A percentile compares a stretch with the other conserved stretches of the same genome.
phyloP scores from a whole-genome alignment of 2,797 vertebrate genomes.

The Numenius phaeopus region DNA sequence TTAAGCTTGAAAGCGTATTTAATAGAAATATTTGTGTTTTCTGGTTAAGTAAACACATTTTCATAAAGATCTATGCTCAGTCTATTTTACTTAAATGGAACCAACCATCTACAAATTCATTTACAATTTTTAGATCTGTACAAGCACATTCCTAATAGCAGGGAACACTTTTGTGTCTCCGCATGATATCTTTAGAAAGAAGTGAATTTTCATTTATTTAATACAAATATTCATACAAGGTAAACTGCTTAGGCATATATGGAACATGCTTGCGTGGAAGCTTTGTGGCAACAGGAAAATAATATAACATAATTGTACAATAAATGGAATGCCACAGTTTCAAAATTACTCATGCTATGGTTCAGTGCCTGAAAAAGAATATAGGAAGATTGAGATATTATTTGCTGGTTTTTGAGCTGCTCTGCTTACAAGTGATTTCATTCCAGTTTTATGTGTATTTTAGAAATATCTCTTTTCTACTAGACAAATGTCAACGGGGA shows the following conservation, averaged over 20 bases:
- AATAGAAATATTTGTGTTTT: constrained; percentile 78
- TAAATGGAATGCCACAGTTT: constrained; percentile 76
- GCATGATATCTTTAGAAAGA: constrained; percentile 76
- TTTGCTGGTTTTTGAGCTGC: constrained; percentile 58
- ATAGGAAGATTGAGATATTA: constrained; percentile 50
- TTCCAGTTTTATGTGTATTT: constrained; percentile 60
- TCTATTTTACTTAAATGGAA: constrained; percentile 80
- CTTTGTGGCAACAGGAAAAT: constrained; percentile 78
- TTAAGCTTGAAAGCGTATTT: constrained; percentile 65
- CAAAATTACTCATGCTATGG: constrained; percentile 69
- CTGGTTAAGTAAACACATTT: constrained; percentile 80
- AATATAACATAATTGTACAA: constrained; percentile 81
- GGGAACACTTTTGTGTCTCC: constrained; percentile 78
- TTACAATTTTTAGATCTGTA: constrained; percentile 80
- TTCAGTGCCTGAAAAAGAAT: constrained; percentile 63
- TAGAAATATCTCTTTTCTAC: constrained; percentile 62
- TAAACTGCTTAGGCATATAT: constrained; percentile 79
- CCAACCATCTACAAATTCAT: constrained; percentile 82
- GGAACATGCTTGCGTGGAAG: constrained; percentile 74
- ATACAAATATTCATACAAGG: constrained; percentile 80
- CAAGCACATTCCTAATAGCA: constrained; percentile 77
- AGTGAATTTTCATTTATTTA: constrained; percentile 82
- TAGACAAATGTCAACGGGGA: constrained; percentile 41
- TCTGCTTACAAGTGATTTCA: constrained; percentile 72
- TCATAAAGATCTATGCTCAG: constrained; percentile 72